Evolutionary conservation across 2,113 vertebrate genomes (phyloP).

Genomic region (Psilopsiagon aymara): DNA sequence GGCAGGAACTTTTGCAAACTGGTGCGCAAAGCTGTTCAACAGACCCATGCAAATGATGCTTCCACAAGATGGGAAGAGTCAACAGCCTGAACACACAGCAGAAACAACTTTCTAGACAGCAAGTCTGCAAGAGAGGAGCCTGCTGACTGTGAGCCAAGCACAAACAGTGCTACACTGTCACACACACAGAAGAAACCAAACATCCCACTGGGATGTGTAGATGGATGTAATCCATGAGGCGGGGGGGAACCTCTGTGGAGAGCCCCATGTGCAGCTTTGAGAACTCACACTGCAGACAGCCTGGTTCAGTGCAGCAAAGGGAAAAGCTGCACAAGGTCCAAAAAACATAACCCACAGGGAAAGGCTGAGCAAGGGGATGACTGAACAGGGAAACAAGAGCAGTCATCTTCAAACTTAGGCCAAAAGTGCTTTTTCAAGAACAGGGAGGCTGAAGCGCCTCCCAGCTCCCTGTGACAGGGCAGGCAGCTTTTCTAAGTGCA

Average conservation of each 20-base stretch:
- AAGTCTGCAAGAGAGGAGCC: slow-evolving; percentile 7
- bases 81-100: background rate
- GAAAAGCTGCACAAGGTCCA: background rate
- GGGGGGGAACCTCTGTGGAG: background rate
- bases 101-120: slow-evolving; percentile 17
- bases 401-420: background rate
- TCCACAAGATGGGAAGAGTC: background rate
- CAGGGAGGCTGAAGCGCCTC: background rate
- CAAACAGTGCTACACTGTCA: background rate
- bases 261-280: background rate
- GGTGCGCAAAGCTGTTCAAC: background rate
- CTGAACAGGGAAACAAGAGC: background rate
- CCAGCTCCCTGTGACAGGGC: background rate
- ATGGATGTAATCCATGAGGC: background rate
- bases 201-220: background rate
- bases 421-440: background rate
- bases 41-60: background rate
- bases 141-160: fast-evolving
- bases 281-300: fast-evolving
- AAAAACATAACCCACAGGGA: background rate
- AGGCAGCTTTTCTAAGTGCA: background rate
- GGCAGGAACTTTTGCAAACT: background rate
- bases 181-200: background rate
- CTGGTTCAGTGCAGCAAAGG: background rate
- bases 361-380: background rate